Evolutionary conservation across 2,888 invertebrate genomes (phyloP), one percentile per base, ranked within the genome.

Genomic region (Bugulina stolonifera): DNA sequence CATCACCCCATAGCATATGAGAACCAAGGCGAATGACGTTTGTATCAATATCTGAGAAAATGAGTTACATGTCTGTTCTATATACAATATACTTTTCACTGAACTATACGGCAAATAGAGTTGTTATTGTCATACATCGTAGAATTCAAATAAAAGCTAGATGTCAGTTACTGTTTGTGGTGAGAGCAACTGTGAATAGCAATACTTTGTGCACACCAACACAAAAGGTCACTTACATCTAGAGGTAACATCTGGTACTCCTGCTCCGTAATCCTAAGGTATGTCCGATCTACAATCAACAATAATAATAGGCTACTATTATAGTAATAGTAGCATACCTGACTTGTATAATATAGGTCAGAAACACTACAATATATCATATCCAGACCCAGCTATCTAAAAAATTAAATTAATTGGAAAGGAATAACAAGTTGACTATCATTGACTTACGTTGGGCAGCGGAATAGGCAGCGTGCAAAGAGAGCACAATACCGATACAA

Each of bases 251-350:
- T 27, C 18, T 27, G 64, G n/a, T 64, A 64, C 64, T 64, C 64
- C n/a, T 32, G 27, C 27, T 64, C 64, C 10, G 64, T 64, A 18
- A 64, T 64, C 27, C 64, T 2, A 5, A 64, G n/a, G 27, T 64
- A 64, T 64, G 64, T 64, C 64, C 64, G 64, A 64, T 64, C 64
- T 64, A 27, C 43, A 64, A 64, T 29, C 5, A 57, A 57, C n/a
- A n/a, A n/a, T n/a, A n/a, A n/a, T n/a, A n/a, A n/a, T n/a, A n/a
- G n/a, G n/a, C n/a, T n/a, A n/a, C n/a, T n/a, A n/a, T n/a, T n/a
- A n/a, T n/a, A n/a, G n/a, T n/a, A n/a, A n/a, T n/a, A n/a, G n/a
- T n/a, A n/a, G n/a, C n/a, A n/a, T 52, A 14, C 10, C 10, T 52
- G 22, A 52, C 52, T 52, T 14, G 10, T 52, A 52, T 52, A 52